phyloP scores from a whole-genome alignment of 2,797 vertebrate species.

The Vultur gryphus region DNA sequence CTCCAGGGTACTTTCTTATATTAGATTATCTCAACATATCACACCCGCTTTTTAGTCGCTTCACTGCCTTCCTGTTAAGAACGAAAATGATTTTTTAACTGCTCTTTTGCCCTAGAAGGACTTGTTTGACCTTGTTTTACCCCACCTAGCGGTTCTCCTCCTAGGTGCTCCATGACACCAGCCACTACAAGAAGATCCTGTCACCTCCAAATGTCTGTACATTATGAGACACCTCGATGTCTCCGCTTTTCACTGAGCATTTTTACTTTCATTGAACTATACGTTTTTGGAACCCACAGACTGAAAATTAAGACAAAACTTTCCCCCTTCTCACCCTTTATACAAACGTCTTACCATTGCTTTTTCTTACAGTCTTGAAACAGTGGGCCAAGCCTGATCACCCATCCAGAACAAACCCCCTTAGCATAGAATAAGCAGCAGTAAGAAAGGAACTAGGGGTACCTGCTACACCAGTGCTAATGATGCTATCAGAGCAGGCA shows the following conservation, averaged over 20 bases:
- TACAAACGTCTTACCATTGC: background rate
- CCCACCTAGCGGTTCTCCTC: background rate
- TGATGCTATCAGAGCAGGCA: background rate
- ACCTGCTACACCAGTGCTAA: background rate
- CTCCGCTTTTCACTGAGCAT: background rate
- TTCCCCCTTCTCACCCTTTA: background rate
- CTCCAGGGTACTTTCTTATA: conserved; percentile 18
- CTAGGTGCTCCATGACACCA: background rate
- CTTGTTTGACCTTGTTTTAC: conserved; percentile 3
- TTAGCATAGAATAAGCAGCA: background rate
- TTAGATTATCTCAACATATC: conserved; percentile 47
- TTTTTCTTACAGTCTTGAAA: background rate
- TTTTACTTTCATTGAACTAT: background rate
- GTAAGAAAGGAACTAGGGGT: background rate
- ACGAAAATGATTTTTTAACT: conserved; percentile 22
- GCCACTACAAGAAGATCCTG: background rate
- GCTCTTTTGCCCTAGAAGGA: conserved; percentile 17
- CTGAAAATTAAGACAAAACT: background rate
- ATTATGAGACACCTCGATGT: fast-evolving
- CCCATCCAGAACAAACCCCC: background rate
- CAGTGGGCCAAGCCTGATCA: background rate
- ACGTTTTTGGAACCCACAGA: background rate
- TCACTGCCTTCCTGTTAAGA: conserved; percentile 30
- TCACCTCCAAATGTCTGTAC: background rate
- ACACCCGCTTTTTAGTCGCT: conserved; percentile 13